Evolutionary conservation across 2,888 invertebrate species (phyloP), one percentile per base, ranked within the genome.

Genomic region (Aricia artaxerxes): DNA sequence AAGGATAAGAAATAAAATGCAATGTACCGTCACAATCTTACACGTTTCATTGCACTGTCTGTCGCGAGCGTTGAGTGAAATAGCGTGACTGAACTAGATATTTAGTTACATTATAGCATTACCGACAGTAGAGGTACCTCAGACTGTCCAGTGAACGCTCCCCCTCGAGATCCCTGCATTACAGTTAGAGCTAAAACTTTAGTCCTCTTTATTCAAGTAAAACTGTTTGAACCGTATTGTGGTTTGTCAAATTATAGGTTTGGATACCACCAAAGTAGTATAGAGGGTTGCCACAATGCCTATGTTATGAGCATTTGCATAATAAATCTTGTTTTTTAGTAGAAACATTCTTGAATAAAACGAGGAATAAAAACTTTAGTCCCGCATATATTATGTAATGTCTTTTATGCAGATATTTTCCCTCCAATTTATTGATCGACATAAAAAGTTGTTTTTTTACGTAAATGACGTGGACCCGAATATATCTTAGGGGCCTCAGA

Each of bases 391-490:
- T 16, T 13, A 24, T 24, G n/a, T 24, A 1, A 31, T 61, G 16
- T 69, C 35, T 69, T 69, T 11, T 13, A 11, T 1, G 35, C 69
- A 35, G 69, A 35, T 35, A 35, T 69, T 69, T 35, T 69, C 35
- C 0, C 69, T 13, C 11, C 69, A 38, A 35, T 69, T 64, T 64
- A 31, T 11, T 69, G 35, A 69, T 69, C 35, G 35, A 35, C 69
- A 35, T 69, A 69, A 38, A 69, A 69, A 69, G 35, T 35, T 64
- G 11, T 4, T 69, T 38, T 69, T 69, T 69, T 69, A 69, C 35
- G 69, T 69, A 69, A 69, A 69, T 69, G 35, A 69, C 4, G 35
- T 69, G 69, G 35, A 69, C 69, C 69, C 69, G 69, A 69, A 69
- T 69, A 35, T 69, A 69, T 69, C 35, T 69, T 38, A 38, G 35